Evolutionary conservation across 1,140 invertebrate genomes (phyloP), one percentile per base, ranked within the genome.

Genomic region (Heliconius hewitsoni): DNA sequence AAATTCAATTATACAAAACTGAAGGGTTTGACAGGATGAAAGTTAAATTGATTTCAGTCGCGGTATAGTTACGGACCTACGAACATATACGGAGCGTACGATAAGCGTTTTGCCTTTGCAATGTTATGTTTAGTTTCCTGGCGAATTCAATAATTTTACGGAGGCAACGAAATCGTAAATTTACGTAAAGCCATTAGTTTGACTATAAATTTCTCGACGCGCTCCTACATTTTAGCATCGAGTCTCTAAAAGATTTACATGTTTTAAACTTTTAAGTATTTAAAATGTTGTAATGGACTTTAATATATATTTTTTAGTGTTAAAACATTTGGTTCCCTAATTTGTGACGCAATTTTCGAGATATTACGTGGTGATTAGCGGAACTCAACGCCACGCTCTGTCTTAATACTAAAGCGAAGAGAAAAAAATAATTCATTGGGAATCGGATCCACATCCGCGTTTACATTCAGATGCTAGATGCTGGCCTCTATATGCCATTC

Each of bases 61-160:
- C 70, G 30, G 1, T 13, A 66, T 46, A 77, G 70, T 77, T 66
- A 27, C 60, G 60, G 60, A 66, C 27, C 23, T 72, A 72, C 57
- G 46, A 16, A 16, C 50, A 72, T 46, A 72, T 66, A 27, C 60
- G 11, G 60, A 66, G 0, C 23, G 19, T 23, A 77, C 50, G 76
- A 70, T 52, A 55, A 71, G 19, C 27, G 70, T n/a, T 79, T 42
- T 13, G 66, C 60, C 9, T 66, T 76, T n/a, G 39, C 74, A 74
- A 71, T 74, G 74, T 74, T 74, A 74, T 74, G 73, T 79, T 75
- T 79, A 79, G 60, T 71, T 79, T 79, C 77, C 55, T 23, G 60
- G 27, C 23, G 66, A 39, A 75, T 79, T 79, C 78, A 75, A 79
- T 75, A 74, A 79, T 79, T 75, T 71, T 23, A 70, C 55, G 73